These are phyloP conservation scores for Cyprinus carpio DNA, from an alignment of 2,113 vertebrate species.

Conservation along the genomic window DNA sequence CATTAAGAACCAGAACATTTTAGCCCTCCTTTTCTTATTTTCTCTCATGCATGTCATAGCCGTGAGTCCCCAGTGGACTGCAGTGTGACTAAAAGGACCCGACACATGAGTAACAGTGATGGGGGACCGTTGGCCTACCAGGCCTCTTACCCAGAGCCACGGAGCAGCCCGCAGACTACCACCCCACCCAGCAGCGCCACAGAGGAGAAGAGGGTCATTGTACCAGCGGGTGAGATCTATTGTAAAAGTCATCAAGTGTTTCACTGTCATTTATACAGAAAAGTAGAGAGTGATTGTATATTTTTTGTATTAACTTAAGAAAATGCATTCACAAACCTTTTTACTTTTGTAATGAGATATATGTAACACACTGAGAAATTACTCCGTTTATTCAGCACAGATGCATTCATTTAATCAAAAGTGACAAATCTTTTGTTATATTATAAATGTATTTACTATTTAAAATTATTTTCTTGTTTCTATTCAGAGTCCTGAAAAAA, in stretches of 20 bases:
- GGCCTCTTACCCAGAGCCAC: slow-evolving; percentile 71
- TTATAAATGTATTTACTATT: too few relatives aligned
- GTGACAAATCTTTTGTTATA: too few relatives aligned
- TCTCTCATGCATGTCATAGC: slow-evolving; percentile 52
- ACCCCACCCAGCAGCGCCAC: slow-evolving; percentile 66
- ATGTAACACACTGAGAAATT: neutral
- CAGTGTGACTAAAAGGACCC: slow-evolving; percentile 72
- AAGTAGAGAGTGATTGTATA: neutral
- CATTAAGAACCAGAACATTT: neutral
- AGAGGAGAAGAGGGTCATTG: slow-evolving; percentile 85
- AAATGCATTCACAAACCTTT: neutral
- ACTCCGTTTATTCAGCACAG: neutral
- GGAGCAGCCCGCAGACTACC: slow-evolving; percentile 69
- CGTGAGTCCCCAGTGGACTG: slow-evolving; percentile 79
- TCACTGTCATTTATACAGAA: neutral
- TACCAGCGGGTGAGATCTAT: slow-evolving; percentile 78
- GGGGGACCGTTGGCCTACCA: slow-evolving; percentile 70
- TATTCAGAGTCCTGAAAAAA: neutral
- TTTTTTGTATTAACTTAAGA: neutral
- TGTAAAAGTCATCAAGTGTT: too few relatives aligned
- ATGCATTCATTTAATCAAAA: neutral
- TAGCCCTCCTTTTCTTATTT: neutral
- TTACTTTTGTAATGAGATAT: neutral
- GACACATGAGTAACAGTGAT: slow-evolving; percentile 76
- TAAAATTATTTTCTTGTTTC: neutral